phyloP scores from a whole-genome alignment of 2,113 vertebrate species.

The Dolichotis patagonum region DNA sequence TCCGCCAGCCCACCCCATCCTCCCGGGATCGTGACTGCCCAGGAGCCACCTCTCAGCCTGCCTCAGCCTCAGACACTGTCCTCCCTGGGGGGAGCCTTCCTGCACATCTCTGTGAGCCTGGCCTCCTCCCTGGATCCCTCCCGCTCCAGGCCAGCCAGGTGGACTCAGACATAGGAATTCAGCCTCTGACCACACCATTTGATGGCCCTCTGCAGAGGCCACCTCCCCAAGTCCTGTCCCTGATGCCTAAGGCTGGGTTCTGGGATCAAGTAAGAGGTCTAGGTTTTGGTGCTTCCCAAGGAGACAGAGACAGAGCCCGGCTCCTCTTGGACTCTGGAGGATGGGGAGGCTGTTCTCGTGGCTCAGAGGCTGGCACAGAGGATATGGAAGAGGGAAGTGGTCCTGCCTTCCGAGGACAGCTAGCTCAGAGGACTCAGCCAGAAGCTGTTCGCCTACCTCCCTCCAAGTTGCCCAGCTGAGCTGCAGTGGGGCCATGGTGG shows the following conservation, averaged over 20 bases:
- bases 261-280: not conserved
- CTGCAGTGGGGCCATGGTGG: not conserved
- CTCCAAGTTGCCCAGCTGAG: not conserved
- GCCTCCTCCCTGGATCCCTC: not conserved
- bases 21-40: no score
- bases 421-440: not conserved
- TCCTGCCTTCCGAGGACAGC: not conserved
- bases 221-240: not conserved
- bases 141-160: not conserved
- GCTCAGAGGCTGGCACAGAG: not conserved
- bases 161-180: not conserved
- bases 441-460: not conserved
- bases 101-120: not conserved
- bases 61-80: not conserved
- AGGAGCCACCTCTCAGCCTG: not conserved
- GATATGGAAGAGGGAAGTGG: not conserved
- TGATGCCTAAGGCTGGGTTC: not conserved
- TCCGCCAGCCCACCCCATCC: not conserved
- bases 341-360: not conserved
- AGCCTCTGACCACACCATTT: not conserved
- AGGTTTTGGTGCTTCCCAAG: not conserved
- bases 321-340: not conserved
- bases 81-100: not conserved
- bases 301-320: not conserved
- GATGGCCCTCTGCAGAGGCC: not conserved